These are phyloP conservation scores for Eristalinus sepulchralis DNA, from an alignment of 2,888 invertebrate genomes.

Conservation along the genomic window DNA sequence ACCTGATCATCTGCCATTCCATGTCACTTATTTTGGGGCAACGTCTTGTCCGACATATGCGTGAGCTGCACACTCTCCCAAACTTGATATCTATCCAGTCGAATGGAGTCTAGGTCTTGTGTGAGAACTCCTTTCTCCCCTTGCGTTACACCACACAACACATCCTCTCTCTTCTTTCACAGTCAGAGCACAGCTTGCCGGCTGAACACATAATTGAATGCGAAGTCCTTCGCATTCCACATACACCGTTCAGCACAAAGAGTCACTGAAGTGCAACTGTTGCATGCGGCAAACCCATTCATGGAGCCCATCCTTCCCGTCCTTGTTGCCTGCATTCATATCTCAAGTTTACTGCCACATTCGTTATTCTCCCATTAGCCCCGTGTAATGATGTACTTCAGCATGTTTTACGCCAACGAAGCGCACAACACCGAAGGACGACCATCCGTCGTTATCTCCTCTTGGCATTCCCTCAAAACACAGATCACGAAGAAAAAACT, in stretches of 20 bases:
- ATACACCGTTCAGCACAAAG: background rate
- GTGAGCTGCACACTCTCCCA: no score
- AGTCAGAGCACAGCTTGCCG: no score
- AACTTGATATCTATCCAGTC: no score
- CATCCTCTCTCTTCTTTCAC: no score
- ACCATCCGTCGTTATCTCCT: background rate
- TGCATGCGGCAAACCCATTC: background rate
- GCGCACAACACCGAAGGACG: no score
- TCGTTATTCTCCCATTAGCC: slow-evolving; percentile 41
- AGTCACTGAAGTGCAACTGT: background rate
- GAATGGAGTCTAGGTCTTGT: no score
- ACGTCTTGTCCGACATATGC: no score
- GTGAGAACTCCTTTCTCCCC: no score
- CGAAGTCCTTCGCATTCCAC: background rate
- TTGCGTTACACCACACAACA: no score
- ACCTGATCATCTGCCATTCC: no score
- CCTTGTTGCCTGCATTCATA: background rate
- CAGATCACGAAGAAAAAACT: background rate
- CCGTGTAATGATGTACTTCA: slow-evolving; percentile 22
- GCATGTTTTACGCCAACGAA: background rate
- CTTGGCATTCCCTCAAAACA: background rate
- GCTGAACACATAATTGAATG: background rate
- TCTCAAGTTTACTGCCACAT: slow-evolving; percentile 18
- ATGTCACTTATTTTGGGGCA: no score
- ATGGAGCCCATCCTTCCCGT: background rate